These are phyloP conservation scores for Stenodema calcarata DNA, from an alignment of 2,888 invertebrate genomes.

Conservation along the genomic window DNA sequence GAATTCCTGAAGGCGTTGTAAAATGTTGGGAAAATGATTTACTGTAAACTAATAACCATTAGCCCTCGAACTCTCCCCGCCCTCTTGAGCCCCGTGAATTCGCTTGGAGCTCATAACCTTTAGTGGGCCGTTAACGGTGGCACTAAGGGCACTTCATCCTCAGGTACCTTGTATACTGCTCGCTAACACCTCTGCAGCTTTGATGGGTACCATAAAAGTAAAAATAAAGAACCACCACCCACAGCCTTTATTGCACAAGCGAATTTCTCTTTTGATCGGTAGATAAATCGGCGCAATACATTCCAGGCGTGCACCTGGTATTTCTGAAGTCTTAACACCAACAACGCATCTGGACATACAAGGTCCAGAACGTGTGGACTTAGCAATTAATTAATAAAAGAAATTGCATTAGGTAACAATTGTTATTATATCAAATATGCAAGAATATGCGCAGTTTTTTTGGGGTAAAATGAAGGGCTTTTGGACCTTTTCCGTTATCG, in stretches of 20 bases:
- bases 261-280: not conserved
- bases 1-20: not conserved
- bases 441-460: too few species aligned
- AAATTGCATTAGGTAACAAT: too few species aligned
- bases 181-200: not conserved
- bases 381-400: too few species aligned
- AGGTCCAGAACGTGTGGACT: too few species aligned
- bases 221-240: not conserved
- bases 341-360: too few species aligned
- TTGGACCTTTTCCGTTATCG: too few species aligned
- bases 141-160: slow-evolving; percentile 15
- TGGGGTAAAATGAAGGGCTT: too few species aligned
- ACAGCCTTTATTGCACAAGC: not conserved
- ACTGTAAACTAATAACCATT: slow-evolving; percentile 16
- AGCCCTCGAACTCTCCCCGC: not conserved
- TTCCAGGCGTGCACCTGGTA: too few species aligned
- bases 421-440: too few species aligned
- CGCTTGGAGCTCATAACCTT: not conserved
- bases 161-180: not conserved
- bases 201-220: not conserved
- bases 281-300: too few species aligned
- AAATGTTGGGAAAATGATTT: slow-evolving; percentile 1
- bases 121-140: slow-evolving; percentile 16
- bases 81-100: not conserved
- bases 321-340: too few species aligned